Evolutionary conservation across 2,888 invertebrate species (phyloP).

Genomic region (Augiades crinisus): DNA sequence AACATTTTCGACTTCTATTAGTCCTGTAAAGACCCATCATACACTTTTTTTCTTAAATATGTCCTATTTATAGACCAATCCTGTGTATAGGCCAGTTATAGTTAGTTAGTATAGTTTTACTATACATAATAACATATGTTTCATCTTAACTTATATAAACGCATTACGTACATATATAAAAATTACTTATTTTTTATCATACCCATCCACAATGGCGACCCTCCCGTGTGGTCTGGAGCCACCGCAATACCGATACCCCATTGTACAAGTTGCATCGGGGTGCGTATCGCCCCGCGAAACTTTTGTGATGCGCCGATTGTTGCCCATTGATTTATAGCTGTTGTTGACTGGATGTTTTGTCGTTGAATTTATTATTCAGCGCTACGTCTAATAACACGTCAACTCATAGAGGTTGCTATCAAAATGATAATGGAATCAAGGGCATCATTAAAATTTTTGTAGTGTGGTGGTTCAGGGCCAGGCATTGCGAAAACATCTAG

Average conservation of each 20-base stretch:
- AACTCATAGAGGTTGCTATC: not conserved
- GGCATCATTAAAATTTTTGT: not conserved
- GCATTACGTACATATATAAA: conserved; percentile 1
- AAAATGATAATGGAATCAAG: not conserved
- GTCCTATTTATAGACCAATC: too few relatives aligned
- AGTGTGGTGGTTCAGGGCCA: not conserved
- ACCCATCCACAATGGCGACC: conserved; percentile 24
- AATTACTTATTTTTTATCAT: conserved; percentile 12
- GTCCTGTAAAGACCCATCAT: too few relatives aligned
- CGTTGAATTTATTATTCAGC: conserved; percentile 30
- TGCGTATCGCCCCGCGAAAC: conserved; percentile 17
- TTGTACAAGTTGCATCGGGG: conserved; percentile 34
- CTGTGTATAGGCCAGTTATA: too few relatives aligned
- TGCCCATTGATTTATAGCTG: conserved; percentile 37
- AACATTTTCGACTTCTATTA: too few relatives aligned
- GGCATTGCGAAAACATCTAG: too few relatives aligned
- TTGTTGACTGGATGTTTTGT: conserved; percentile 31
- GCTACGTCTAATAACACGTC: not conserved
- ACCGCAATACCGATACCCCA: conserved; percentile 40
- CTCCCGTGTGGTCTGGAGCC: conserved; percentile 41
- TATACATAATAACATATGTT: too few relatives aligned
- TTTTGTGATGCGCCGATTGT: conserved; percentile 30
- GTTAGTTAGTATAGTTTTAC: too few relatives aligned
- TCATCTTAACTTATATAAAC: too few relatives aligned
- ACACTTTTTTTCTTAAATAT: too few relatives aligned